phyloP scores from a whole-genome alignment of 2,888 invertebrate species.

The Autographa gamma region DNA sequence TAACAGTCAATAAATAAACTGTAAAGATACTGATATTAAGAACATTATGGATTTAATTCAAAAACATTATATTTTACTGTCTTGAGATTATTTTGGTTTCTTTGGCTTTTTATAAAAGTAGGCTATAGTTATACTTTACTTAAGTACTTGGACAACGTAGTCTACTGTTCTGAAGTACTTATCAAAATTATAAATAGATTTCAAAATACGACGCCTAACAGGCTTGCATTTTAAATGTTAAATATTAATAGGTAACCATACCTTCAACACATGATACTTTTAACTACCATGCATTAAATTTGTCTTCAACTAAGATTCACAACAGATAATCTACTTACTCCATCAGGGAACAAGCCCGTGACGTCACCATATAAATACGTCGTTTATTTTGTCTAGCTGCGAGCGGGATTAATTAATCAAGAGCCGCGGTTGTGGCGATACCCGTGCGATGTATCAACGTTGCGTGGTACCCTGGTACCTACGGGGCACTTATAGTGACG shows the following conservation, averaged over 20 bases:
- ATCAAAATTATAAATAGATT: too few relatives aligned
- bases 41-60: too few relatives aligned
- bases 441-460: constrained; percentile 41
- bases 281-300: not conserved
- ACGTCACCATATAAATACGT: constrained; percentile 8
- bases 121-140: too few relatives aligned
- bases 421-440: constrained; percentile 34
- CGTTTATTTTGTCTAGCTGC: constrained; percentile 28
- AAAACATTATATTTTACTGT: too few relatives aligned
- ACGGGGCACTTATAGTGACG: not conserved
- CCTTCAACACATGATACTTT: not conserved
- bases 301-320: not conserved
- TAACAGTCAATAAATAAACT: not conserved
- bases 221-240: too few relatives aligned
- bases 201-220: too few relatives aligned
- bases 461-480: not conserved
- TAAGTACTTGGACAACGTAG: too few relatives aligned
- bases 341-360: not conserved
- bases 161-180: too few relatives aligned
- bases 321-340: not conserved
- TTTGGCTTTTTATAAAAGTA: too few relatives aligned
- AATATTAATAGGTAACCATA: not conserved
- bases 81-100: too few relatives aligned
- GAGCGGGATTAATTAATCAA: constrained; percentile 41
- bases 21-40: too few relatives aligned